Evolutionary conservation across 2,113 vertebrate species (phyloP).

Genomic region (Columbina picui): DNA sequence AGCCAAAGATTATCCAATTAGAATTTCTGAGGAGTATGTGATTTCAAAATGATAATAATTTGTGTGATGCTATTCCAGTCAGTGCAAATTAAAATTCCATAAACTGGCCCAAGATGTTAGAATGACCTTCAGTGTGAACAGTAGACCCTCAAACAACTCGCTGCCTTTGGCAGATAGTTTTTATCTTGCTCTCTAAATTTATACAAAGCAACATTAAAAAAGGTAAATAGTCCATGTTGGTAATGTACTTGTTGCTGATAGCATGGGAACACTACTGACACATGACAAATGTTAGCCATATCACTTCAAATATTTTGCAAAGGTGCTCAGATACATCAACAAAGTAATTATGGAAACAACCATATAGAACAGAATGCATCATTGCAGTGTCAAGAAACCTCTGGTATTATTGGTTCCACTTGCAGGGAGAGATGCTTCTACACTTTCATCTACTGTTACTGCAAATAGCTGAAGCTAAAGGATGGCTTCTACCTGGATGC

Average conservation of each 20-base stretch:
- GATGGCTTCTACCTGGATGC: not conserved
- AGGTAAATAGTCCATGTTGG: not conserved
- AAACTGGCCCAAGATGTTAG: not conserved
- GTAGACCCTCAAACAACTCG: not conserved
- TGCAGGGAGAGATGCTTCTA: not conserved
- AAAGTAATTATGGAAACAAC: not conserved
- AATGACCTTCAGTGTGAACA: not conserved
- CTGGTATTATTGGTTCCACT: not conserved
- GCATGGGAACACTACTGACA: not conserved
- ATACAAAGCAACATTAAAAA: not conserved
- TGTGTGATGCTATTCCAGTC: not conserved
- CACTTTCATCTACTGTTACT: not conserved
- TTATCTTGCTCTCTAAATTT: not conserved
- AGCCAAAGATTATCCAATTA: not conserved
- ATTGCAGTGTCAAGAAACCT: not conserved
- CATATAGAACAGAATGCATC: not conserved
- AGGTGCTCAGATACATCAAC: not conserved
- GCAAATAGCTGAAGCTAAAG: not conserved
- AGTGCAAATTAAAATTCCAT: not conserved
- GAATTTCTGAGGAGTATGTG: not conserved
- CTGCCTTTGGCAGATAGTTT: not conserved
- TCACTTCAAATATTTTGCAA: not conserved
- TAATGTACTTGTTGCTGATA: not conserved
- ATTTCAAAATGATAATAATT: not conserved
- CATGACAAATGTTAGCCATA: not conserved